phyloP scores from a whole-genome alignment of 2,888 invertebrate species.

The Hemaris fuciformis region DNA sequence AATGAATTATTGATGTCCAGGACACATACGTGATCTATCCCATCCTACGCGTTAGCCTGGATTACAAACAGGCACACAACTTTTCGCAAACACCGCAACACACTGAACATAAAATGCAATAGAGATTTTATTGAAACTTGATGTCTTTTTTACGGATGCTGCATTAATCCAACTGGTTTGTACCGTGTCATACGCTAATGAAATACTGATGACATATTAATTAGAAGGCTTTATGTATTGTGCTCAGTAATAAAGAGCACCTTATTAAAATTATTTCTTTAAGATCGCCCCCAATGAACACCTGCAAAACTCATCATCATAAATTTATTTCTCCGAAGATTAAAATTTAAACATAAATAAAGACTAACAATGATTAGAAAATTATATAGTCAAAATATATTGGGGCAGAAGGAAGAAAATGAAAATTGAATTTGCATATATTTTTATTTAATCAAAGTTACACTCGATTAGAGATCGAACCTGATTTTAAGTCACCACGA shows the following conservation, averaged over 20 bases:
- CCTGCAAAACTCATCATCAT: no score
- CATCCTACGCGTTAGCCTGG: constrained; percentile 36
- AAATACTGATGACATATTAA: constrained; percentile 54
- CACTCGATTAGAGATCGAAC: no score
- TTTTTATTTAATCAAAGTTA: no score
- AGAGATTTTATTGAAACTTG: background rate
- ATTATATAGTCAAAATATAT: no score
- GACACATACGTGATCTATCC: constrained; percentile 64
- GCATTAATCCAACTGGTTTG: constrained; percentile 25
- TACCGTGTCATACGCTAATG: constrained; percentile 37
- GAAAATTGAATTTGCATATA: no score
- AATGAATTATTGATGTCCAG: constrained; percentile 74
- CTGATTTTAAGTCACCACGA: no score
- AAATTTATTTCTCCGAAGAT: no score
- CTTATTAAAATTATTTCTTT: background rate
- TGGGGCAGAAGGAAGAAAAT: no score
- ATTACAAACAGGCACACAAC: constrained; percentile 32
- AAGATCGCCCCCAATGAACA: no score
- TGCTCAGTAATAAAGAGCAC: constrained; percentile 25
- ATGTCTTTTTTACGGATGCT: background rate
- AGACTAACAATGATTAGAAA: no score
- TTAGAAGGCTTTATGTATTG: constrained; percentile 45
- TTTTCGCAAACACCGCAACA: constrained; percentile 14
- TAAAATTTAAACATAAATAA: no score
- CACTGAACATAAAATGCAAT: background rate